phyloP scores from a whole-genome alignment of 2,888 invertebrate genomes.

The Andrena minutula region DNA sequence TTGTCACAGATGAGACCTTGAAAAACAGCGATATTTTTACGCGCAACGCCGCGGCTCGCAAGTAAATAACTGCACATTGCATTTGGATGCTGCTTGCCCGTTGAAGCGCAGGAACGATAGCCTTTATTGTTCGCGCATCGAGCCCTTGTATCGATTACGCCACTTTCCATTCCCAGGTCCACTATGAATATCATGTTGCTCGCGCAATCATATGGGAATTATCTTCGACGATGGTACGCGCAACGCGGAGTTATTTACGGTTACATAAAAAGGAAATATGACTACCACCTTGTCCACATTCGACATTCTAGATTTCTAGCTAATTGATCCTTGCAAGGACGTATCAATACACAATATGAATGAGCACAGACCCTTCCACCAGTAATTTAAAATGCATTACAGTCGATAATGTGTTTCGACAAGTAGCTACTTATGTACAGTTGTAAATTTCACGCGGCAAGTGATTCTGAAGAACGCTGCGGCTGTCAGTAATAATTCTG shows the following conservation, averaged over 20 bases:
- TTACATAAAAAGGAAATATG: background rate
- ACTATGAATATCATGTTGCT: background rate
- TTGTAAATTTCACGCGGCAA: too few relatives aligned
- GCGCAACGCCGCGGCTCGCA: background rate
- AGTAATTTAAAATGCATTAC: too few relatives aligned
- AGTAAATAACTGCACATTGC: background rate
- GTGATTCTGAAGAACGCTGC: too few relatives aligned
- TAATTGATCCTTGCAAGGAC: too few relatives aligned
- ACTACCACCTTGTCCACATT: too few relatives aligned
- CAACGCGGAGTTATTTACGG: background rate
- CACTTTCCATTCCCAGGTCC: background rate
- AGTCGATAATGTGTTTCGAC: too few relatives aligned
- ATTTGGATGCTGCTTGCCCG: background rate
- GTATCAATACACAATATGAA: too few relatives aligned
- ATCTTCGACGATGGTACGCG: background rate
- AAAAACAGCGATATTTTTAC: background rate
- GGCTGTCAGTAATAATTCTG: too few relatives aligned
- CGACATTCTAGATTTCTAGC: too few relatives aligned
- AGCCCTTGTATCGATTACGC: conserved; percentile 3
- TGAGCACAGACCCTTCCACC: too few relatives aligned
- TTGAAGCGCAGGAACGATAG: background rate
- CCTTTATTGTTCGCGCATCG: conserved; percentile 3
- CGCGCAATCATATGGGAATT: background rate
- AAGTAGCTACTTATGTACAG: too few relatives aligned
- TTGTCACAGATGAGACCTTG: background rate